These are phyloP conservation scores for Melanaphis sacchari DNA, from an alignment of 1,140 invertebrate species.

Conservation along the genomic window DNA sequence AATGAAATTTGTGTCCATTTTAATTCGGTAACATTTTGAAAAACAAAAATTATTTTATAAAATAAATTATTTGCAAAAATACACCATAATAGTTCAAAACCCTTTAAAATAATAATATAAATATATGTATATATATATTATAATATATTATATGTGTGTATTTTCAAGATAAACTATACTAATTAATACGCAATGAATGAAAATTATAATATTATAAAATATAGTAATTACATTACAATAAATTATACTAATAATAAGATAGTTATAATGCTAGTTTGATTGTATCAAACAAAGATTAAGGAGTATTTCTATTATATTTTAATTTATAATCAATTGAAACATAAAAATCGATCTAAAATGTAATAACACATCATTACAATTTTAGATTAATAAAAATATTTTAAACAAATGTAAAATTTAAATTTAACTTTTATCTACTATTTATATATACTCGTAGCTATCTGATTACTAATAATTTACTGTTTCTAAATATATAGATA, in stretches of 20 bases:
- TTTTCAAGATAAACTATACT: background rate
- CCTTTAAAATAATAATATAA: background rate
- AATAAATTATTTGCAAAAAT: background rate
- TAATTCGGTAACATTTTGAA: background rate
- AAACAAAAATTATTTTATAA: background rate
- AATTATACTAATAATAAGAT: background rate
- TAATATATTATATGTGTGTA: background rate
- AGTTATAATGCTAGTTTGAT: conserved; percentile 13
- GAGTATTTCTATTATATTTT: background rate
- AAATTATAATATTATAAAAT: background rate
- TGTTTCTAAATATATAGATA: background rate
- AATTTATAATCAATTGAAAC: background rate
- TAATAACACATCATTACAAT: background rate
- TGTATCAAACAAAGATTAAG: conserved; percentile 28
- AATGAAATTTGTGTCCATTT: no score
- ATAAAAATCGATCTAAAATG: background rate
- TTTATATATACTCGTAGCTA: background rate
- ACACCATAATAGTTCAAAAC: background rate
- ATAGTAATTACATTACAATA: background rate
- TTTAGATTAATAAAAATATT: background rate
- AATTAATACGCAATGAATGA: background rate
- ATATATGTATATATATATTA: no score
- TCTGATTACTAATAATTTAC: background rate
- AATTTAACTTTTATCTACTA: background rate
- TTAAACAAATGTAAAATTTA: no score